Conservation (phyloP, 2,113 vertebrate genomes). For the Tragelaphus strepsiceros region DNA sequence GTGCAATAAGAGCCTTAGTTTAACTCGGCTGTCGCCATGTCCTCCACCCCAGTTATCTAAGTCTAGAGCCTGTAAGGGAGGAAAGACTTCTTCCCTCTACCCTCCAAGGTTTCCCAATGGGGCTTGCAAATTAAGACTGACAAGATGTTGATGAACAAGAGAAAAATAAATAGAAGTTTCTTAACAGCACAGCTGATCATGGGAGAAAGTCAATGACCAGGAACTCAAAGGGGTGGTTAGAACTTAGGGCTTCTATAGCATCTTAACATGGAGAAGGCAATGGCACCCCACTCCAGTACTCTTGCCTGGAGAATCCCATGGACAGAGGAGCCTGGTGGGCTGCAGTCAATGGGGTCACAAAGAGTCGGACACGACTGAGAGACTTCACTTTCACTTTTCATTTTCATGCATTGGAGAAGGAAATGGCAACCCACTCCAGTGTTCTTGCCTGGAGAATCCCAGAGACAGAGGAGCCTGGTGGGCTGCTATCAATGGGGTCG, state of each 20-base stretch:
- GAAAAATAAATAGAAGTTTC: not conserved
- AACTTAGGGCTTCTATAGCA: not conserved
- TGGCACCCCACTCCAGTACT: too few species aligned
- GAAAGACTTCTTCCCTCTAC: not conserved
- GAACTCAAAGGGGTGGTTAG: not conserved
- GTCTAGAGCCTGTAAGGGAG: not conserved
- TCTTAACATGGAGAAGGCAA: not conserved
- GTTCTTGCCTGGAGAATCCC: too few species aligned
- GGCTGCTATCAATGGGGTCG: accelerated
- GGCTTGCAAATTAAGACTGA: not conserved
- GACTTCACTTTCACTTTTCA: too few species aligned
- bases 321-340: accelerated
- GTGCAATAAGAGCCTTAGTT: not conserved
- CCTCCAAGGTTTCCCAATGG: not conserved
- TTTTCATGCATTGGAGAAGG: too few species aligned
- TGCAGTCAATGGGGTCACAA: too few species aligned
- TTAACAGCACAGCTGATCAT: accelerated
- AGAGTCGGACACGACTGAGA: accelerated
- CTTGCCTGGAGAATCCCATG: too few species aligned
- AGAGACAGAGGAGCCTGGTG: too few species aligned
- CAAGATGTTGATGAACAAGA: not conserved
- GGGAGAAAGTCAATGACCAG: not conserved
- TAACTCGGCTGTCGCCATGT: too few species aligned
- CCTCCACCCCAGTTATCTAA: too few species aligned
- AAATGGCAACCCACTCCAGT: too few species aligned